These are phyloP conservation scores for Enteromius afrohamiltoni DNA, from an alignment of 2,797 vertebrate genomes.

Conservation along the genomic window DNA sequence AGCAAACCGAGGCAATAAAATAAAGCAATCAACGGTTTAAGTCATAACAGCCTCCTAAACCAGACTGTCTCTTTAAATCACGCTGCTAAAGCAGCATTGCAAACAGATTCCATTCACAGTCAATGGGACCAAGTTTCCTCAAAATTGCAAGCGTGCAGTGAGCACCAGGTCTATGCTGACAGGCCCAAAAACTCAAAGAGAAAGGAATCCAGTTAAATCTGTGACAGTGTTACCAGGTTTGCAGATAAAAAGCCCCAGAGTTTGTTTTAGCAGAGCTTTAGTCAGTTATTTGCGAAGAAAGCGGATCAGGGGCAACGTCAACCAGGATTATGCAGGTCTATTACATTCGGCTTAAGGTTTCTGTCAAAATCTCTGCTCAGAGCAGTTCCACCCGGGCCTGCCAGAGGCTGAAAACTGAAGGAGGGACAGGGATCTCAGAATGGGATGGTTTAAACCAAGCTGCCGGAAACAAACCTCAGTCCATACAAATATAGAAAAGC, in stretches of 20 bases:
- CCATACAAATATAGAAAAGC: not conserved
- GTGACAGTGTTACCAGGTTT: constrained; percentile 9
- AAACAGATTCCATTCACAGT: not conserved
- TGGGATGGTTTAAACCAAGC: constrained; percentile 14
- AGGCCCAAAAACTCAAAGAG: not conserved
- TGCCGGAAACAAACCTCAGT: constrained; percentile 13
- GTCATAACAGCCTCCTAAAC: constrained; percentile 43
- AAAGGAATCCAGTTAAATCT: constrained; percentile 29
- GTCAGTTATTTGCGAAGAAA: constrained; percentile 21
- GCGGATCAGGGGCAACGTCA: constrained; percentile 44
- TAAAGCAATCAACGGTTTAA: constrained; percentile 29
- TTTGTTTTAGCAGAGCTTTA: constrained; percentile 36
- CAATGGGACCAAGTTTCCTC: constrained; percentile 5
- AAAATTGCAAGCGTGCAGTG: not conserved
- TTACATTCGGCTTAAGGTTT: constrained; percentile 46
- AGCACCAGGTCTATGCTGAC: not conserved
- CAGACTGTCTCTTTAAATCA: constrained; percentile 29
- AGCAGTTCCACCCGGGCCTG: constrained; percentile 33
- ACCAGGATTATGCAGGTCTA: constrained; percentile 49
- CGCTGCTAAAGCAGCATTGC: not conserved
- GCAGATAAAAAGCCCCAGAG: constrained; percentile 20
- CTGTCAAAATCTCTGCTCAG: constrained; percentile 44
- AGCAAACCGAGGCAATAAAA: constrained; percentile 42
- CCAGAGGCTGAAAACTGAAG: constrained; percentile 37
- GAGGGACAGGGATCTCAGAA: constrained; percentile 36